Percentiles rank a stretch among this genome's conserved stretches.
Conservation (phyloP, 2,888 invertebrate genomes). For the Leptinotarsa rubiginosa region DNA sequence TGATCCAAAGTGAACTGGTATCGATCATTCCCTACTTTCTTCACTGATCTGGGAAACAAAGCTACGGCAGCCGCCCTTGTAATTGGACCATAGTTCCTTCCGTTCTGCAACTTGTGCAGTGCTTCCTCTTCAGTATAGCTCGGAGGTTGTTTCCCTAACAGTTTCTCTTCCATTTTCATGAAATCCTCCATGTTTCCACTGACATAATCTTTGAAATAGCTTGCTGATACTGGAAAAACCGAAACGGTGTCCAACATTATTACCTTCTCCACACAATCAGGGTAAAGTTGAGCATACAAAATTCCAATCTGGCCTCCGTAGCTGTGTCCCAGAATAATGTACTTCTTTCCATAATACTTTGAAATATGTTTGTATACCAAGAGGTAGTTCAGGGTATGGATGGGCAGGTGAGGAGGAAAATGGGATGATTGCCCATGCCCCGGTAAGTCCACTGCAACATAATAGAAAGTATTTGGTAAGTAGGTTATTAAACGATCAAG, state of each 20-base stretch:
- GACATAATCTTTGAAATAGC: constrained; percentile 57
- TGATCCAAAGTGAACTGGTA: constrained; percentile 72
- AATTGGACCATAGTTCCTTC: constrained; percentile 62
- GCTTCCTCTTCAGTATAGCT: constrained; percentile 67
- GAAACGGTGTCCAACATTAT: constrained; percentile 65
- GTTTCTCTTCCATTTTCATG: constrained; percentile 56
- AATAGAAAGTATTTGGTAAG: constrained; percentile 67
- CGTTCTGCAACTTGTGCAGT: constrained; percentile 65
- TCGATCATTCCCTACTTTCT: constrained; percentile 57
- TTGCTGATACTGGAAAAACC: constrained; percentile 50
- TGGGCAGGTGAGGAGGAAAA: constrained; percentile 62
- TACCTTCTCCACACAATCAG: constrained; percentile 64
- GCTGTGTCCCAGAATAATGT: constrained; percentile 62
- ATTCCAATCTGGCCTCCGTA: constrained; percentile 68
- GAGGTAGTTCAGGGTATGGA: constrained; percentile 65
- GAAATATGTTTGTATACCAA: constrained; percentile 57
- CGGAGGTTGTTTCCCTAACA: constrained; percentile 52
- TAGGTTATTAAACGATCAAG: constrained; percentile 70
- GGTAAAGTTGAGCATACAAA: constrained; percentile 63
- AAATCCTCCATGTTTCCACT: constrained; percentile 62
- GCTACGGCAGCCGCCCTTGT: constrained; percentile 67
- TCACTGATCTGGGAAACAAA: constrained; percentile 64
- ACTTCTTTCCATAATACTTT: constrained; percentile 55
- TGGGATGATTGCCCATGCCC: constrained; percentile 73
- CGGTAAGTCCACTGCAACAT: constrained; percentile 70